Evolutionary conservation across 2,113 vertebrate species (phyloP).

Genomic region (Hiodon alosoides): DNA sequence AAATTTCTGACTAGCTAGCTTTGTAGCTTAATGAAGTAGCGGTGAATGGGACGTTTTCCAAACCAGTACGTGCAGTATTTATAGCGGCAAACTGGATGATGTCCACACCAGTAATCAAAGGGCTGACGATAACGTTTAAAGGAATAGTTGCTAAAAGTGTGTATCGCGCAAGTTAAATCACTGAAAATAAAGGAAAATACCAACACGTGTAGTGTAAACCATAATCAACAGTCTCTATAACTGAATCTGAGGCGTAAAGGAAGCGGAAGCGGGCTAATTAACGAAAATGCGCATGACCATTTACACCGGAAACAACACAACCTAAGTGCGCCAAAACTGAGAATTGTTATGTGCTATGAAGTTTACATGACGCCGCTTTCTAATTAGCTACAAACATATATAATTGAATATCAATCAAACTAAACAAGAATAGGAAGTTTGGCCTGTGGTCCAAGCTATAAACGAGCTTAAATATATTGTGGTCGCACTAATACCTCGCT

Average conservation of each 20-base stretch:
- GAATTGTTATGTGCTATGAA: not conserved
- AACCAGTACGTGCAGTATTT: not conserved
- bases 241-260: slow-evolving; percentile 39
- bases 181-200: slow-evolving; percentile 41
- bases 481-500: too few species aligned
- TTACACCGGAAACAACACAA: slow-evolving; percentile 9
- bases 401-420: too few species aligned
- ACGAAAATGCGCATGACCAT: slow-evolving; percentile 15
- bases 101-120: not conserved
- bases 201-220: slow-evolving; percentile 59
- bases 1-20: not conserved
- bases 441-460: too few species aligned
- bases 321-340: not conserved
- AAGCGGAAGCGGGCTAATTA: slow-evolving; percentile 33
- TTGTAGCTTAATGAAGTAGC: not conserved
- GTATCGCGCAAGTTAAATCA: slow-evolving; percentile 3
- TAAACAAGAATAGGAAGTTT: too few species aligned
- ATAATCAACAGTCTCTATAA: slow-evolving; percentile 51
- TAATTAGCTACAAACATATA: too few species aligned
- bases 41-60: slow-evolving; percentile 9
- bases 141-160: not conserved
- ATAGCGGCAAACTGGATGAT: not conserved
- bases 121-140: not conserved
- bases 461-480: too few species aligned
- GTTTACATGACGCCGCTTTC: too few species aligned